These are phyloP conservation scores for Phalloptychus januarius DNA, from an alignment of 2,797 vertebrate genomes.

Conservation along the genomic window DNA sequence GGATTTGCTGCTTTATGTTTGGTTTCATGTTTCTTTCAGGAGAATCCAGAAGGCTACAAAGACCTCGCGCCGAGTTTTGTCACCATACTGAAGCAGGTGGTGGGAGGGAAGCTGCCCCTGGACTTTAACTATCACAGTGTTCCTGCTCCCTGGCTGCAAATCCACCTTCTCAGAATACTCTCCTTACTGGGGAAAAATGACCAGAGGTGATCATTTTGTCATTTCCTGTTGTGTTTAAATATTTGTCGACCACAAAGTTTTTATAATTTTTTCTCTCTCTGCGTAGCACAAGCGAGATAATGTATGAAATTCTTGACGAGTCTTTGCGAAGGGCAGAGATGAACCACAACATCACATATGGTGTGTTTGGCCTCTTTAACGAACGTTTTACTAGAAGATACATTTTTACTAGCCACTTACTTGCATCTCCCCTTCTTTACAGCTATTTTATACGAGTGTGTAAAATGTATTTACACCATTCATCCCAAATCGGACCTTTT, in stretches of 20 bases:
- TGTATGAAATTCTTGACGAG: constrained; percentile 97
- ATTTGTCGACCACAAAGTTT: not conserved
- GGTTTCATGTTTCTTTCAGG: constrained; percentile 72
- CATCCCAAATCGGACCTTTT: constrained; percentile 92
- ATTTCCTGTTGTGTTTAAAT: not conserved
- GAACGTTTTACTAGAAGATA: not conserved
- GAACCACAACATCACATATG: constrained; percentile 98
- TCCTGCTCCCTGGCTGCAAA: constrained; percentile 97
- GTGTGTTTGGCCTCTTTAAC: constrained; percentile 70
- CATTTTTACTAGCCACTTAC: not conserved
- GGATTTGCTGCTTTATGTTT: not conserved
- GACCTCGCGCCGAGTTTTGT: constrained; percentile 93
- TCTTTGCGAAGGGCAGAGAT: constrained; percentile 96
- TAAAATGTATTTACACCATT: constrained; percentile 95
- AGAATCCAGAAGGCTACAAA: constrained; percentile 89
- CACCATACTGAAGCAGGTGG: constrained; percentile 94
- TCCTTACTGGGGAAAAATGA: constrained; percentile 93
- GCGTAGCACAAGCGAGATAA: constrained; percentile 90
- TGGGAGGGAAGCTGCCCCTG: constrained; percentile 92
- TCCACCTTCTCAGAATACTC: constrained; percentile 93
- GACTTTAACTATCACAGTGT: constrained; percentile 98
- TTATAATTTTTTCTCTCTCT: constrained; percentile 17
- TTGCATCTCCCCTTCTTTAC: constrained; percentile 36
- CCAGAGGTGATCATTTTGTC: constrained; percentile 77
- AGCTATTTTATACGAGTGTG: constrained; percentile 98